Evolutionary conservation across 2,113 vertebrate genomes (phyloP).

Genomic region (Malurus elegans): DNA sequence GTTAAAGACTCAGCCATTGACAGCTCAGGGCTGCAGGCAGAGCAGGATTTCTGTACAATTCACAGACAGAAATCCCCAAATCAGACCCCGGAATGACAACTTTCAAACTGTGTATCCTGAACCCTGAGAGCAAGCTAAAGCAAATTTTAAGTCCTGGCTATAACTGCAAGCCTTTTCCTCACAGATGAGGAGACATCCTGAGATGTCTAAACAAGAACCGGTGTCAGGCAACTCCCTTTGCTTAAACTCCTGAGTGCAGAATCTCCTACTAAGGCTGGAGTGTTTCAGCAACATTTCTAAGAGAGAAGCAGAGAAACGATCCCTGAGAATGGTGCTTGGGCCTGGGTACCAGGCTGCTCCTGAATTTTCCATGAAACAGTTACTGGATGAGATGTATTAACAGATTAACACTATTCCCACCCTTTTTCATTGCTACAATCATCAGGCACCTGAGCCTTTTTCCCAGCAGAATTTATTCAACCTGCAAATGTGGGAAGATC

Average conservation of each 20-base stretch:
- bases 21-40: not conserved
- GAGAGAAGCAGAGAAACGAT: not conserved
- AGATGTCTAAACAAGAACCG: not conserved
- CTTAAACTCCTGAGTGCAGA: not conserved
- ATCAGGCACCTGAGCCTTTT: not conserved
- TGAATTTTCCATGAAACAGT: not conserved
- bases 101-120: not conserved
- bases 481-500: accelerated
- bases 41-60: not conserved
- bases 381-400: not conserved
- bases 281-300: not conserved
- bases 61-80: not conserved
- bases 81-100: not conserved
- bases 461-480: not conserved
- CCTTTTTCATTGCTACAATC: not conserved
- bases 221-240: not conserved
- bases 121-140: not conserved
- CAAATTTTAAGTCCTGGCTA: not conserved
- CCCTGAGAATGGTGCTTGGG: not conserved
- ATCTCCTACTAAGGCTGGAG: not conserved
- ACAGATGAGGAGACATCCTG: not conserved
- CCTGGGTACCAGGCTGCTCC: not conserved
- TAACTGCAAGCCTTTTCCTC: not conserved
- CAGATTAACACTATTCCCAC: not conserved
- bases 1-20: not conserved